A percentile compares a stretch with the other conserved stretches of the same genome.
phyloP scores from a whole-genome alignment of 2,113 vertebrate genomes.

The Podocnemis expansa region DNA sequence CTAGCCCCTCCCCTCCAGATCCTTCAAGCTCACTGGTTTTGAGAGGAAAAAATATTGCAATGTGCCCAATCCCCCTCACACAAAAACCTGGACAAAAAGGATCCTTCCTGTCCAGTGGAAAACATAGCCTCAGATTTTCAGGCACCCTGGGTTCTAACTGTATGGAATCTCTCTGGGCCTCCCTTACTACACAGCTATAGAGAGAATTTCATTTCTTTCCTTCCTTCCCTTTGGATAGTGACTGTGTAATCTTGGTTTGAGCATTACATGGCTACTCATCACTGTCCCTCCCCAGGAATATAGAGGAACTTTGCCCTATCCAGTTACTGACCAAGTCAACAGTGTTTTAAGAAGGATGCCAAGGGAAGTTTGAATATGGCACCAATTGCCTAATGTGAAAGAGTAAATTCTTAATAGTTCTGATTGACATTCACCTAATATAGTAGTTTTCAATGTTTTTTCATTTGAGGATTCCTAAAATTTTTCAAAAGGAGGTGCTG shows the following conservation, averaged over 20 bases:
- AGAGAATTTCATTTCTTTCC: background rate
- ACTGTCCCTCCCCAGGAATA: background rate
- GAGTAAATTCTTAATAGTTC: background rate
- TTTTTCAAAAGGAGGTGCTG: background rate
- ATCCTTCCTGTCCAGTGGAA: background rate
- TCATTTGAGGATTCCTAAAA: background rate
- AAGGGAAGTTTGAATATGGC: background rate
- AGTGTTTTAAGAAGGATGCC: background rate
- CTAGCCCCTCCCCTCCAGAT: too few relatives aligned
- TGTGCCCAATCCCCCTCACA: too few relatives aligned
- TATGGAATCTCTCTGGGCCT: background rate
- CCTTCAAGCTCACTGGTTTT: too few relatives aligned
- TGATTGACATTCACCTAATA: background rate
- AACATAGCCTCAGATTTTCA: background rate
- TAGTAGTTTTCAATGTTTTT: background rate
- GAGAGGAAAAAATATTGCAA: too few relatives aligned
- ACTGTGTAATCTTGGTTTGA: background rate
- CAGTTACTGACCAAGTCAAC: background rate
- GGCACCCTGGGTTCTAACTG: fast-evolving
- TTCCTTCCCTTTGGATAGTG: background rate
- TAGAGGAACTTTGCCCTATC: background rate
- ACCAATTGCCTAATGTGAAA: background rate
- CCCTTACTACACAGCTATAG: background rate
- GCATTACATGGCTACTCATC: background rate
- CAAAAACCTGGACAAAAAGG: too few relatives aligned